Evolutionary conservation across 1,140 invertebrate genomes (phyloP), one percentile per base, ranked within the genome.

Genomic region (Sycobia sp.): DNA sequence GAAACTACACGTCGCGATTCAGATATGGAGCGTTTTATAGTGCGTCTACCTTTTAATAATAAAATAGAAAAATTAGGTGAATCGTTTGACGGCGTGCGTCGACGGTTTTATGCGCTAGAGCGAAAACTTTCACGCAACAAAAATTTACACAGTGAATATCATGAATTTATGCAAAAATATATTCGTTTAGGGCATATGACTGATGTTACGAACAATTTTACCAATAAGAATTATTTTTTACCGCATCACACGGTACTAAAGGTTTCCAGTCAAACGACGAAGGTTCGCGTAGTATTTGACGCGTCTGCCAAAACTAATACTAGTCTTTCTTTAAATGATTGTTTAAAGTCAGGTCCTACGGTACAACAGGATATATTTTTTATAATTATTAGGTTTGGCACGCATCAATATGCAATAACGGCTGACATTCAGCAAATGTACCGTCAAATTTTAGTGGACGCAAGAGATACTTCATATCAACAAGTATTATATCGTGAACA

Each of bases 401-500:
- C 14, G 8, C 43, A 46, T 46, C 18, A 46, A 20, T 22, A 22
- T 9, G 43, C 22, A 11, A 22, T 77, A 22, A 56, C 60, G 13
- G 58, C 65, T 4, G 75, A 78, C 47, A 67, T 75, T 20, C 54
- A 67, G 25, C 70, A 74, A 62, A 76, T 77, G 71, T 80, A 71
- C 56, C 57, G 73, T 10, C 72, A 75, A 62, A 68, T 79, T 14
- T n/a, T 10, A 41, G 46, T 78, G 3, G 18, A 65, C 50, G 7
- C 36, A 20, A 20, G 66, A 14, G 65, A 76, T 49, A 10, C 22
- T n/a, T 23, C 66, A 16, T 69, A 67, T 38, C 76, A 78, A 67
- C 23, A 68, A 16, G 74, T 76, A n/a, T 18, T 76, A 7, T 78
- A 76, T 72, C 25, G 69, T 9, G 34, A 20, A 8, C 18, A 55